Evolutionary conservation across 2,797 vertebrate genomes (phyloP).

Genomic region (Carcharodon carcharias): DNA sequence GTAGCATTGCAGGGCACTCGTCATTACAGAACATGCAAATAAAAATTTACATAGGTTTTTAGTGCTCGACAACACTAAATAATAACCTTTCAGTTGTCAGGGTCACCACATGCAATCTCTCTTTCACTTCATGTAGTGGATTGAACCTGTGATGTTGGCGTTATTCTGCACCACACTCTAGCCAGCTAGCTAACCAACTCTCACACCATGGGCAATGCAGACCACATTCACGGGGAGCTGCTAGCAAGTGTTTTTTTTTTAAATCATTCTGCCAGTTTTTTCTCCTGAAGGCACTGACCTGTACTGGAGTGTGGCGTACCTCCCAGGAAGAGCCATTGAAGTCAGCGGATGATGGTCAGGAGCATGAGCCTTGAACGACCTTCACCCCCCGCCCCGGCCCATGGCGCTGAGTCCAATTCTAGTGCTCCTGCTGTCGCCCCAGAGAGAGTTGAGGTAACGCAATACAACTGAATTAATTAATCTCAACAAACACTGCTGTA

Average conservation of each 20-base stretch:
- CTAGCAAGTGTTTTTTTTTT: not conserved
- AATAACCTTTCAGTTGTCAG: not conserved
- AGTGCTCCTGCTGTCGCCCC: not conserved
- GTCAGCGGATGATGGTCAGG: not conserved
- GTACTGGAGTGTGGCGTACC: not conserved
- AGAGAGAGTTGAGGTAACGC: not conserved
- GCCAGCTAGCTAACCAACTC: not conserved
- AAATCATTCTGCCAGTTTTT: not conserved
- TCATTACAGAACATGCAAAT: not conserved
- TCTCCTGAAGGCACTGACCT: not conserved
- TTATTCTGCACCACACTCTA: not conserved
- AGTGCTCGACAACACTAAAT: not conserved
- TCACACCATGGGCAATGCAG: not conserved
- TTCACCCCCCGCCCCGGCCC: not conserved
- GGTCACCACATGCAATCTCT: not conserved
- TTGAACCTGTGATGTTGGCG: not conserved
- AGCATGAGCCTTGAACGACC: not conserved
- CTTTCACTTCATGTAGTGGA: not conserved
- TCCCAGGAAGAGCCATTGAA: not conserved
- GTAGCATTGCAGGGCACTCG: not conserved
- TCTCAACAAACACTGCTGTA: not conserved
- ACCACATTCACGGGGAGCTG: no score
- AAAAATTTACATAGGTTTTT: not conserved
- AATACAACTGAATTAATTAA: not conserved
- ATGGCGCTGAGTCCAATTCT: not conserved